Conservation (phyloP, 2,113 vertebrate species). For the Entomyzon cyanotis region DNA sequence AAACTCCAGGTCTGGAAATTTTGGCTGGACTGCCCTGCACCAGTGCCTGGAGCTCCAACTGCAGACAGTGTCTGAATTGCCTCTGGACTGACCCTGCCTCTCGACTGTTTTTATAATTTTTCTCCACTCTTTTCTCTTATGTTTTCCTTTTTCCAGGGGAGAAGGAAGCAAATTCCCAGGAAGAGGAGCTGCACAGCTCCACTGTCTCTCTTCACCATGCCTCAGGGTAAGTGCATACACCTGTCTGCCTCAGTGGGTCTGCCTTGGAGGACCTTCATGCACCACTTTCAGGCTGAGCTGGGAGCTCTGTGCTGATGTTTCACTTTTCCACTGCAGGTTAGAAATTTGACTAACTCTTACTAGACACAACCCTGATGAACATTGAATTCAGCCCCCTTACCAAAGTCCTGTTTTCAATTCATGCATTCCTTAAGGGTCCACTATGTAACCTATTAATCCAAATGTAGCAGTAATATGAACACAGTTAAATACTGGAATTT, state of each 20-base stretch:
- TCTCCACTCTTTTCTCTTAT: background rate
- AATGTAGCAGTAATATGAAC: background rate
- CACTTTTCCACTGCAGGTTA: background rate
- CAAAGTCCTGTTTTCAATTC: background rate
- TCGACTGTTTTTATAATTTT: background rate
- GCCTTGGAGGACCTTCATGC: background rate
- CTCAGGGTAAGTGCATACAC: accelerated
- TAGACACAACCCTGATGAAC: background rate
- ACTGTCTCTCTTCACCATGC: background rate
- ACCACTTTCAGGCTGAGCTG: background rate
- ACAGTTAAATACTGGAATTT: slow-evolving; percentile 16
- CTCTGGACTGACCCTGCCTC: background rate
- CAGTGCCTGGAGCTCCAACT: background rate
- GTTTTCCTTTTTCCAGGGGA: background rate
- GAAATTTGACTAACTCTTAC: background rate
- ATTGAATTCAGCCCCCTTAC: background rate
- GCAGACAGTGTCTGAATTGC: background rate
- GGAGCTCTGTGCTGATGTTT: background rate
- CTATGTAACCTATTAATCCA: background rate
- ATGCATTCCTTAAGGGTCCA: background rate
- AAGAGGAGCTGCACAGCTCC: background rate
- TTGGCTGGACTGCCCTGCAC: background rate
- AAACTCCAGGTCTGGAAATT: background rate
- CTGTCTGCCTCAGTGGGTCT: background rate
- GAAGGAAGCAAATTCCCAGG: background rate